phyloP scores from a whole-genome alignment of 2,113 vertebrate species.

The Ptyas mucosa region DNA sequence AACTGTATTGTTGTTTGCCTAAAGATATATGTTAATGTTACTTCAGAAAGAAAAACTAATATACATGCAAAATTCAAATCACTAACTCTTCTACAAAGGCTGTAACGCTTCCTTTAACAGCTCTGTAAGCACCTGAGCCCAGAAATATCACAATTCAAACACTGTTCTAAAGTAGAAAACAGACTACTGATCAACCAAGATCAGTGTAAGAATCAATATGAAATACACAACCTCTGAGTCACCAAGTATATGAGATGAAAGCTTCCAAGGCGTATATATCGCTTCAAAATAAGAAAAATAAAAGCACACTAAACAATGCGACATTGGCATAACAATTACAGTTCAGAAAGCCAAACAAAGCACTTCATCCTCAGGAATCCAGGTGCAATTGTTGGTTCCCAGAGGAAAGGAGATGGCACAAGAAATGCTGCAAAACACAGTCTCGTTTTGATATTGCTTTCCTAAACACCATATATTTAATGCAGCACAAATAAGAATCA shows the following conservation, averaged over 20 bases:
- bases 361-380: not conserved
- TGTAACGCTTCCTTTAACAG: not conserved
- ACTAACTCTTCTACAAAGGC: not conserved
- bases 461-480: not conserved
- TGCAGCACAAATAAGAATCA: not conserved
- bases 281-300: not conserved
- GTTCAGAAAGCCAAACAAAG: not conserved
- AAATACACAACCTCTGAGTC: not conserved
- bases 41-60: not conserved
- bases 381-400: not conserved
- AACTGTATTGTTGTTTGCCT: not conserved
- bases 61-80: not conserved
- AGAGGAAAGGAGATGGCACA: not conserved
- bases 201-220: not conserved
- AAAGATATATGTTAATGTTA: not conserved
- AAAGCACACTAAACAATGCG: not conserved
- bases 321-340: not conserved
- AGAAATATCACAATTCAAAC: not conserved
- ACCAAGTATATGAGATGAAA: not conserved
- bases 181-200: not conserved
- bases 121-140: not conserved
- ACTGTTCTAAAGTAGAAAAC: not conserved
- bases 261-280: not conserved
- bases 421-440: not conserved
- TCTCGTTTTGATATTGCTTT: not conserved